Evolutionary conservation across 1,140 invertebrate genomes (phyloP), one percentile per base, ranked within the genome.

Genomic region (Drosophila arawakana): DNA sequence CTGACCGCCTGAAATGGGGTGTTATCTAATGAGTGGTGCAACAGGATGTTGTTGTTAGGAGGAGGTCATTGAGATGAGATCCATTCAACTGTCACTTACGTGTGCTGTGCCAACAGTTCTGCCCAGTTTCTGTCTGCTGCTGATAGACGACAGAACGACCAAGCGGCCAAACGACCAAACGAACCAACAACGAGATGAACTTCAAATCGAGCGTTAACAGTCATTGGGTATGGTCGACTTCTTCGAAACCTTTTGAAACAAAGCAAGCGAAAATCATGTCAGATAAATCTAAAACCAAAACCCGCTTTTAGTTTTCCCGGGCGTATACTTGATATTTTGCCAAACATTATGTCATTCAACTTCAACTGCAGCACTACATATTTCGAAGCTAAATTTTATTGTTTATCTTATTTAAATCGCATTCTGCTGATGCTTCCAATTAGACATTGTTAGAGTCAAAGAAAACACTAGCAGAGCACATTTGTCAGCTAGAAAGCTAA

Each of bases 71-170:
- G 60, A 80, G 57, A 84, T 76, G 81, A 47, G 57, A 55, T 67
- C 68, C 80, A 84, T 80, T 84, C 81, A 84, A 69, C 76, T 83
- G 81, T 80, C 81, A 68, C 63, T 50, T 66, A 58, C 63, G 73
- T 72, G 63, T 55, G 65, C 54, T 55, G 68, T 60, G 49, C 58
- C 60, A 46, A 63, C 61, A 43, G 46, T 50, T 52, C 57, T 18
- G 39, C 47, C 21, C 21, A 34, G 50, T 1, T 13, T 49, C 44
- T 43, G 46, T 37, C 25, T 50, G 13, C 13, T 54, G 9, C 63
- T 84, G 80, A 84, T 80, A 83, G 81, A 76, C 25, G 59, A 58
- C 73, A 60, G 25, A 30, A 30, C 25, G 25, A 30, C 25, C 25
- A 3, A 30, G 39, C 54, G 34, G 37, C 11, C 41, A n/a, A 43